Percentiles rank a stretch among this genome's conserved stretches.
These are phyloP conservation scores for Periparus ater DNA, from an alignment of 2,797 vertebrate species.

Conservation along the genomic window DNA sequence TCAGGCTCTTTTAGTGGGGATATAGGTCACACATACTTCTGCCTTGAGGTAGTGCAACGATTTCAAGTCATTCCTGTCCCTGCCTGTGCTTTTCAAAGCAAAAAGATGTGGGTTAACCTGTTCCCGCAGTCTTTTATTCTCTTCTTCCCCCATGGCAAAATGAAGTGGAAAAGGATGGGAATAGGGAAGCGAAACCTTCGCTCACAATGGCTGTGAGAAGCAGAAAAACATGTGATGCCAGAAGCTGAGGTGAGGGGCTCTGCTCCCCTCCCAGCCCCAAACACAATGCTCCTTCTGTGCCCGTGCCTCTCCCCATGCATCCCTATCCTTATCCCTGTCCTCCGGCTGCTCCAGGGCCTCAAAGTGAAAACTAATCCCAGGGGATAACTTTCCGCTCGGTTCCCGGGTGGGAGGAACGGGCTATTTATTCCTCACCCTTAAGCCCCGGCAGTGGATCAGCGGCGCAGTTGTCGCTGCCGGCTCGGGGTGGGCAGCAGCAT, in stretches of 20 bases:
- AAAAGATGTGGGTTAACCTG: conserved; percentile 3
- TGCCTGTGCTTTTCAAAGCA: background rate
- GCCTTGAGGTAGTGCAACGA: background rate
- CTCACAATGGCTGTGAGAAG: background rate
- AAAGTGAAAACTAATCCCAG: background rate
- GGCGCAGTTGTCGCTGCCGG: conserved; percentile 27
- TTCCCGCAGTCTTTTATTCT: background rate
- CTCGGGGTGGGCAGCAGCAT: background rate
- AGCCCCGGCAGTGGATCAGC: conserved; percentile 28
- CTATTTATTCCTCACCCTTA: conserved; percentile 63
- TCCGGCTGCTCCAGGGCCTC: background rate
- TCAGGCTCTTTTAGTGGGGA: background rate
- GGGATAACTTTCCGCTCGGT: background rate
- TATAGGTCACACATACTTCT: background rate
- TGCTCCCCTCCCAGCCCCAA: background rate
- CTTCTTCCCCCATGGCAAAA: background rate
- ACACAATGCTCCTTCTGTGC: background rate
- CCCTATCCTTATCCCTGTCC: background rate
- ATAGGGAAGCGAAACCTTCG: background rate
- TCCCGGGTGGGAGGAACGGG: background rate
- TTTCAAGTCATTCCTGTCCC: background rate
- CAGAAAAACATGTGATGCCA: background rate
- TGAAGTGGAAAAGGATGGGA: background rate
- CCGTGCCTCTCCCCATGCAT: background rate
- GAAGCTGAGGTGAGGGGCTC: background rate